Evolutionary conservation across 2,113 vertebrate species (phyloP).

Genomic region (Myrmecophaga tridactyla): DNA sequence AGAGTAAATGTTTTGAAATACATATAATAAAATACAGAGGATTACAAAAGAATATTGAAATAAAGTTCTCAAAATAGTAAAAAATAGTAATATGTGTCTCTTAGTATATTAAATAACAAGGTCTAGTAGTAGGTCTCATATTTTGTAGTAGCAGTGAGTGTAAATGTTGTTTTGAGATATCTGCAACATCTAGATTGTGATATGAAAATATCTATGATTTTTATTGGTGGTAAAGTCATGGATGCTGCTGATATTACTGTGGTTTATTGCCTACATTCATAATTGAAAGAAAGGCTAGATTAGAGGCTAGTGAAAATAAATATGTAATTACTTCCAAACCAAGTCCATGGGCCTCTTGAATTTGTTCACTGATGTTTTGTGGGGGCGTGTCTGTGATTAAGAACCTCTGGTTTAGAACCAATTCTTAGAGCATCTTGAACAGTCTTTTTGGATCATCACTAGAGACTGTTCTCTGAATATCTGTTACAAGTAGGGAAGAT

Average conservation of each 20-base stretch:
- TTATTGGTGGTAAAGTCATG: neutral
- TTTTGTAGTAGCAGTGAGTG: conserved; percentile 1
- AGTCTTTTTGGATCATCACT: neutral
- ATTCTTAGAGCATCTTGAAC: neutral
- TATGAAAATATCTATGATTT: neutral
- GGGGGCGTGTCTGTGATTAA: neutral
- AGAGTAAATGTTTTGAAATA: neutral
- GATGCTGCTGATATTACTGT: neutral
- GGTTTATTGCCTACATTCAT: conserved; percentile 9
- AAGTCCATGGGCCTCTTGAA: neutral
- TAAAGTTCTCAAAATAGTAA: conserved; percentile 23
- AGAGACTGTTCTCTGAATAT: neutral
- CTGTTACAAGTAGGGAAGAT: neutral
- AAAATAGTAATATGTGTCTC: neutral
- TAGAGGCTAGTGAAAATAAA: conserved; percentile 27
- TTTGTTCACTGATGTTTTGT: neutral
- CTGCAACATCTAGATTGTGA: neutral
- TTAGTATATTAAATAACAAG: neutral
- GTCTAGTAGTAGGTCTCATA: no score
- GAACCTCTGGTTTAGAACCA: neutral
- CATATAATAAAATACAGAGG: neutral
- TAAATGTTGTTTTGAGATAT: neutral
- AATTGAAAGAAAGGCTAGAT: conserved; percentile 6
- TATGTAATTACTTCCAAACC: neutral
- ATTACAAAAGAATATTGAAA: conserved; percentile 3